Base-by-base conservation (phyloP, 2,888 invertebrate genomes). In the Ommatoiulus sabulosus region DNA sequence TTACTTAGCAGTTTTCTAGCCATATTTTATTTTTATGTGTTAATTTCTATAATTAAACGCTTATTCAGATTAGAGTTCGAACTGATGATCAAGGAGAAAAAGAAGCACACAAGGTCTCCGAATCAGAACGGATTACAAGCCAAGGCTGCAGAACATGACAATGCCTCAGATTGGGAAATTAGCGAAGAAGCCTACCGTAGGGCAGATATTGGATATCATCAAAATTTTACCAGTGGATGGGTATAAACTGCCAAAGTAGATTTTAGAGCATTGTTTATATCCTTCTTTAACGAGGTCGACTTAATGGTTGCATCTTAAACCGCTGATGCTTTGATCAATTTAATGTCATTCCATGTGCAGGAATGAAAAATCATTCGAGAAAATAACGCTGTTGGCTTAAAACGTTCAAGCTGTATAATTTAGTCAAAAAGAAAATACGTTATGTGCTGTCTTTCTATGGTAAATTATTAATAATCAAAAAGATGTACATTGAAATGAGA, bases 1-100 rank as follows among this genome's bases (percentile, higher is more conserved):
- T 80, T 12, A 1, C 3, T 80, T 24, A 43, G n/a, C 7, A 24
- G n/a, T 72, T 72, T 24, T 24, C 15, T 72, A 2, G 8, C 10
- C 24, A 35, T 1, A 0, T 35, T 10, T 72, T 8, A 6, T 24
- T 10, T 24, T 24, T 6, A 24, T 0, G 72, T 72, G 35, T 43
- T 35, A 35, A 35, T 35, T 35, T 35, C 35, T 35, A 35, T 35
- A 35, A 35, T 35, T 80, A 35, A 80, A 80, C 35, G 24, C 35
- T 35, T 88, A 89, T 63, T 89, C 48, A 91, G 91, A 89, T 90
- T 91, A 86, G 91, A 91, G 80, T 91, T 91, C 89, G 90, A 91
- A 87, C 88, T 91, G 63, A 91, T 91, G 90, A 90, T 91, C 43
- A 90, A 90, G 52, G 91, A 91, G 84, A 90, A 91, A 89, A 91